Evolutionary conservation across 2,888 invertebrate species (phyloP), one percentile per base, ranked within the genome.

Genomic region (Harpagoxenus sublaevis): DNA sequence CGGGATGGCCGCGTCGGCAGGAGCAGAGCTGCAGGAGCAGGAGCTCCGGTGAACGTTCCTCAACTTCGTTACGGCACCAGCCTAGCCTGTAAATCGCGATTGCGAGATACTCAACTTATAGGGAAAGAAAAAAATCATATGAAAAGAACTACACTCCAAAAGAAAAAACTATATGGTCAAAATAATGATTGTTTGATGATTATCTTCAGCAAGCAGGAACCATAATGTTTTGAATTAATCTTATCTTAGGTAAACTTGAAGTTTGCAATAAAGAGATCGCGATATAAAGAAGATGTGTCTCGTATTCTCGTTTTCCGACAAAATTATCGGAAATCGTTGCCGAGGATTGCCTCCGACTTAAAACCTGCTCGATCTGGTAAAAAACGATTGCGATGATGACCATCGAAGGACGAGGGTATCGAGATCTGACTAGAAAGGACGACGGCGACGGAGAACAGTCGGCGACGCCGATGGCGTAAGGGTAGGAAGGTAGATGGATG

Each of bases 401-500:
- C 57, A 42, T 70, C 31, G 65, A 77, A 53, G 51, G 57, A 77
- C 55, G 75, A 53, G 39, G 12, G 12, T 82, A 83, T 70, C 71
- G 71, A 51, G 51, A 39, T 63, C 57, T 28, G 42, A 42, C 35
- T 39, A 53, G 53, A 70, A 68, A 71, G 79, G 84, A 83, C 55
- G 60, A 42, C 18, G 45, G 18, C n/a, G 60, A 71, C 35, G 28
- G 68, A 68, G 73, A 81, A 62, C 39, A 74, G 75, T 42, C 48
- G 23, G 23, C 57, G 57, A 78, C 65, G 65, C 65, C 84, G 73
- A 74, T 68, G 39, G 68, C 28, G 73, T 81, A 86, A 82, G 78
- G 78, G 74, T 88, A 85, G 77, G 78, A 84, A 84, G 87, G 86
- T 85, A 83, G 53, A 88, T 87, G 82, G 87, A 87, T 84, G 88